Evolutionary conservation across 2,113 vertebrate species (phyloP).

Genomic region (Electrona antarctica): DNA sequence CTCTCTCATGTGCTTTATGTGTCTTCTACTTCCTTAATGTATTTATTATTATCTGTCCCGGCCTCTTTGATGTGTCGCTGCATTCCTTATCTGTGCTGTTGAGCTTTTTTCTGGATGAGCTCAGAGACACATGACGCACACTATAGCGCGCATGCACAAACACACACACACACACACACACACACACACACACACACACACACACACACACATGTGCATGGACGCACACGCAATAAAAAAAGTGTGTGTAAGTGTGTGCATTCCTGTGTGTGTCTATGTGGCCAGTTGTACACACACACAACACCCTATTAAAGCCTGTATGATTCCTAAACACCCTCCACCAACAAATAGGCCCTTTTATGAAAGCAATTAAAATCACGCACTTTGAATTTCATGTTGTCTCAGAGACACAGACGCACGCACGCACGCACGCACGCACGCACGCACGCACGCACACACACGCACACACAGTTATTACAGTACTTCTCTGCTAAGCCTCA

Average conservation of each 20-base stretch:
- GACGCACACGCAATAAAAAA: too few relatives aligned
- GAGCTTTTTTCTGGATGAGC: conserved; percentile 74
- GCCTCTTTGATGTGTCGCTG: conserved; percentile 90
- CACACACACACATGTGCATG: neutral
- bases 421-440: conserved; percentile 7
- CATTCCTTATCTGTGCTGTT: conserved; percentile 89
- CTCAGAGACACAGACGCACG: too few relatives aligned
- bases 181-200: conserved; percentile 33
- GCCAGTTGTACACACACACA: conserved; percentile 55
- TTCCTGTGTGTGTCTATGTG: conserved; percentile 58
- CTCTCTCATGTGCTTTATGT: conserved; percentile 72
- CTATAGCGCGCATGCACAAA: too few relatives aligned
- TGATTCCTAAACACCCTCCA: conserved; percentile 54
- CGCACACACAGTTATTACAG: conserved; percentile 24
- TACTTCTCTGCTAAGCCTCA: too few relatives aligned
- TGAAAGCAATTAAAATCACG: conserved; percentile 34
- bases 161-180: conserved; percentile 56
- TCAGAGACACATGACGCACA: conserved; percentile 63
- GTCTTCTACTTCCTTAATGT: conserved; percentile 57
- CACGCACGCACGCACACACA: conserved; percentile 6
- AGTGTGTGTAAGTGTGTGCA: conserved; percentile 15
- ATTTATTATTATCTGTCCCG: neutral
- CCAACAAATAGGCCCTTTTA: too few relatives aligned
- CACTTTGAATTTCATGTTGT: neutral
- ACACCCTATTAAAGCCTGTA: conserved; percentile 44